These are phyloP conservation scores for Heliornis fulica DNA, from an alignment of 2,113 vertebrate genomes.

Conservation along the genomic window DNA sequence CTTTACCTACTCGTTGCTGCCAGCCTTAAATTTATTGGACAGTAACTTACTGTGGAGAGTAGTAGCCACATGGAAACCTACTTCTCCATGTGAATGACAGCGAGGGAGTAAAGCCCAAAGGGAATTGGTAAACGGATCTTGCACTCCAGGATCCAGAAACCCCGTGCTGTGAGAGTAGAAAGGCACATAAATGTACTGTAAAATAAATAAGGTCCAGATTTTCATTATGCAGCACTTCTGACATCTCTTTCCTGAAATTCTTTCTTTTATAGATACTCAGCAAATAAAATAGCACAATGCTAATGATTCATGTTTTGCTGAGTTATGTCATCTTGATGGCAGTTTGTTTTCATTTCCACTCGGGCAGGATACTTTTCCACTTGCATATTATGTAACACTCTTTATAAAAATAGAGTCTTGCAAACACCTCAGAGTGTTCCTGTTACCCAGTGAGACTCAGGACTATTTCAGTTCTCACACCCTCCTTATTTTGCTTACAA, in stretches of 20 bases:
- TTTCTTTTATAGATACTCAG: neutral
- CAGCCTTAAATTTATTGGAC: neutral
- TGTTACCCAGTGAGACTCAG: neutral
- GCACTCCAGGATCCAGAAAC: neutral
- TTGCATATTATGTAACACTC: neutral
- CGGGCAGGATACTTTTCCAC: neutral
- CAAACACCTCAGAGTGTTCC: neutral
- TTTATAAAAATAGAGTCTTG: neutral
- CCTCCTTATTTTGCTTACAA: neutral
- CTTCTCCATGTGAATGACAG: accelerated
- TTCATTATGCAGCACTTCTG: neutral
- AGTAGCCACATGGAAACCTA: neutral
- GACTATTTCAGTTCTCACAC: neutral
- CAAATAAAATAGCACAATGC: neutral
- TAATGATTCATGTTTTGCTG: neutral
- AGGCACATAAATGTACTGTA: neutral
- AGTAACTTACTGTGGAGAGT: neutral
- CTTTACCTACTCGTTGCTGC: neutral
- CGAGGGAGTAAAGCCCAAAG: neutral
- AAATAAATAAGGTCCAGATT: neutral
- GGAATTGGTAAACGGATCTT: neutral
- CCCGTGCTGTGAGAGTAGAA: neutral
- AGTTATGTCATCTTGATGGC: conserved; percentile 6
- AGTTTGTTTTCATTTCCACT: conserved; percentile 10
- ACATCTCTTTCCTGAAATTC: neutral